Evolutionary conservation across 2,888 invertebrate species (phyloP).

Genomic region (Apamea monoglypha): DNA sequence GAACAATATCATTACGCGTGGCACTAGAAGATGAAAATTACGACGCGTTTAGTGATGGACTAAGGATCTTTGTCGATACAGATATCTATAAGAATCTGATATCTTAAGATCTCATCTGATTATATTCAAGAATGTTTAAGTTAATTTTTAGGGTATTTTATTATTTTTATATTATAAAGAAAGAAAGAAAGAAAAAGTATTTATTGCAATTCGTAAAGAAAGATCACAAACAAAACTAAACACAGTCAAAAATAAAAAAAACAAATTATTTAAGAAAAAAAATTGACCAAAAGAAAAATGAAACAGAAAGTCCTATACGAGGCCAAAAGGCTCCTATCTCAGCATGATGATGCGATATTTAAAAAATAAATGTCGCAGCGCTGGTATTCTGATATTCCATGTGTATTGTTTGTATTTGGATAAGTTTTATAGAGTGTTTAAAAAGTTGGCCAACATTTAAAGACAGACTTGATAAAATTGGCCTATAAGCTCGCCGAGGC

Average conservation of each 20-base stretch:
- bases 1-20: constrained; percentile 73
- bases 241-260: too few species aligned
- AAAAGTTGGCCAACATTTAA: not conserved
- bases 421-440: not conserved
- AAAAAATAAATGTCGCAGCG: too few species aligned
- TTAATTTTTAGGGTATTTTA: too few species aligned
- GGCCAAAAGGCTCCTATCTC: too few species aligned
- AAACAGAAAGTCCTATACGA: too few species aligned
- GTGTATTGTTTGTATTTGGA: not conserved
- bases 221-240: too few species aligned
- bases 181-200: too few species aligned
- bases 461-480: not conserved
- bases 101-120: not conserved
- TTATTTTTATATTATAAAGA: not conserved
- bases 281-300: too few species aligned
- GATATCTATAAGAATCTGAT: not conserved
- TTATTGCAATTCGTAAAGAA: too few species aligned
- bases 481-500: not conserved
- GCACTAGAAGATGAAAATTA: constrained; percentile 71
- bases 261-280: too few species aligned
- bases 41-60: constrained; percentile 54
- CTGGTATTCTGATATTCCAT: not conserved
- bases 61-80: constrained; percentile 39
- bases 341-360: too few species aligned
- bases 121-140: not conserved